Percentiles rank a stretch among this genome's conserved stretches.
Evolutionary conservation across 1,140 invertebrate species (phyloP).

Genomic region (Luehdorfia chinensis): DNA sequence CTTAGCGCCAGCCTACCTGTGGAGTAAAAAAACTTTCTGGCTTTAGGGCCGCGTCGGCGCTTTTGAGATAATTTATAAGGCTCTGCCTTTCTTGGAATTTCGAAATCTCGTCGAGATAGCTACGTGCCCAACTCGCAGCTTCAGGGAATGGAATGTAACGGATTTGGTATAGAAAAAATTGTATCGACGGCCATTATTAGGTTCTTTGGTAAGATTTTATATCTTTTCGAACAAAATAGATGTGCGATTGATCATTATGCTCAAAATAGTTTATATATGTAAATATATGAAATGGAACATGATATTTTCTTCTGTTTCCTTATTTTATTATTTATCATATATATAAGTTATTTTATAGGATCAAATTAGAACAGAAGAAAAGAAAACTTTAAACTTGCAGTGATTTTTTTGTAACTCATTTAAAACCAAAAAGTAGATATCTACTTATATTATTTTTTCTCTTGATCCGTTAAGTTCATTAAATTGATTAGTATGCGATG

Average conservation of each 20-base stretch:
- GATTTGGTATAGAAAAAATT: slow-evolving; percentile 67
- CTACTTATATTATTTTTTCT: too few relatives aligned
- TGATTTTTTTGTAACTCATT: too few relatives aligned
- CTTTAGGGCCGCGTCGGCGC: slow-evolving; percentile 68
- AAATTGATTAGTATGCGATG: too few relatives aligned
- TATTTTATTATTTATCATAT: too few relatives aligned
- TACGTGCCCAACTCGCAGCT: slow-evolving; percentile 50
- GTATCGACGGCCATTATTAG: slow-evolving; percentile 45
- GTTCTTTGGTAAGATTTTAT: slow-evolving; percentile 17
- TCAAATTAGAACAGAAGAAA: too few relatives aligned
- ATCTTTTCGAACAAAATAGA: not conserved
- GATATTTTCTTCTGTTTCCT: too few relatives aligned
- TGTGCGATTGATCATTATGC: slow-evolving; percentile 3
- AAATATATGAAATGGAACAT: too few relatives aligned
- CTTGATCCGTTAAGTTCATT: too few relatives aligned
- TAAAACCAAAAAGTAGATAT: too few relatives aligned
- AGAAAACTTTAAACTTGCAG: too few relatives aligned
- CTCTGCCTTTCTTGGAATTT: slow-evolving; percentile 74
- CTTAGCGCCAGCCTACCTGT: slow-evolving; percentile 76
- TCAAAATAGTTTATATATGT: too few relatives aligned
- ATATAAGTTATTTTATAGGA: too few relatives aligned
- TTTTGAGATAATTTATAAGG: slow-evolving; percentile 77
- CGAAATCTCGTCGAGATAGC: slow-evolving; percentile 69
- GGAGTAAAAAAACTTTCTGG: slow-evolving; percentile 73
- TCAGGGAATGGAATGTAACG: slow-evolving; percentile 71